Base-by-base conservation (phyloP, 37 sponge, comb jelly and placozoan species). In the Petrosia ficiformis region DNA sequence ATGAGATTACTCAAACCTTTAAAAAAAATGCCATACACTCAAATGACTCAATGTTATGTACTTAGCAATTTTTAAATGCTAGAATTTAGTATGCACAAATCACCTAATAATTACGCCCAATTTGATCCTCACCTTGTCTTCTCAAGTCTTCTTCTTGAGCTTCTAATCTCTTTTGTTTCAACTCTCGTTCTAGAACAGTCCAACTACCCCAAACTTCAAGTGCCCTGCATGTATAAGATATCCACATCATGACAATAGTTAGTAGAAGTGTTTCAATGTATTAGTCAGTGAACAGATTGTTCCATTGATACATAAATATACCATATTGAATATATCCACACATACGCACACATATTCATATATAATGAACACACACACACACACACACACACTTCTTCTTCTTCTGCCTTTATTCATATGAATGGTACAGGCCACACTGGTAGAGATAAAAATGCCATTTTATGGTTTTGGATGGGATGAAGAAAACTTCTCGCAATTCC, bases 171-270 rank as follows among this genome's bases (percentile, higher is more conserved):
- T 82, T 84, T 32, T 48, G 65, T 42, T 74, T 36, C 33, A 83
- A 60, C 61, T 93, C 88, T 36, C 72, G 29, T 58, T 93, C 84
- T 42, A 96, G 80, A 3, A 59, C 78, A 63, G 69, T 74, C 83
- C 78, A 87, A 71, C 85, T 93, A 6, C 97, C 94, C 97, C 97
- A 96, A n/a, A 84, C 85, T 31, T 87, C 81, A 39, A 96, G 65
- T 22, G 97, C 93, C 54, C 92, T 91, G n/a, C n/a, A n/a, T n/a
- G 40, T 38, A 57, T 29, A 22, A 19, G 40, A 32, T 58, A 36
- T 29, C 34, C 34, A 1, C 26, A 14, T 26, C 6, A 75, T 34
- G 5, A 4, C 4, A 8, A 34, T 74, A 30, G 5, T 14, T 63
- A 80, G 19, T 16, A 37, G 37, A 72, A 78, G 35, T 34, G 35